A percentile compares a stretch with the other conserved stretches of the same genome.
phyloP scores from a whole-genome alignment of 2,888 invertebrate genomes.

The Tetropium fuscum region DNA sequence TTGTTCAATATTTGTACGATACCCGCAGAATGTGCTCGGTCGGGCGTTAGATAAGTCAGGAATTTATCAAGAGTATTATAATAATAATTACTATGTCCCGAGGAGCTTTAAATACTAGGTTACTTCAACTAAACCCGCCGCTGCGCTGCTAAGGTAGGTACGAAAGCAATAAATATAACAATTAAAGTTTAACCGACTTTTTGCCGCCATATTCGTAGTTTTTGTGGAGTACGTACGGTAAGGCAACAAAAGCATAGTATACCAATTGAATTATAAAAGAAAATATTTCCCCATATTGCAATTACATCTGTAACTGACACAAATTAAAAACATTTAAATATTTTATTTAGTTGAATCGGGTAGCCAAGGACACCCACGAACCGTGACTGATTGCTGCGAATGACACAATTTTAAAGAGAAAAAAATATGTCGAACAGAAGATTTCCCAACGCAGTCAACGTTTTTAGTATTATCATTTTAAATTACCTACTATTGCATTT shows the following conservation, averaged over 20 bases:
- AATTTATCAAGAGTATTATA: background rate
- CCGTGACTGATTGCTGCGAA: slow-evolving; percentile 61
- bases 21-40: too few species aligned
- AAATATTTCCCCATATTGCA: slow-evolving; percentile 45
- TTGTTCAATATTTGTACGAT: too few species aligned
- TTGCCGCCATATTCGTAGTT: background rate
- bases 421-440: slow-evolving; percentile 17
- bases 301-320: slow-evolving; percentile 51
- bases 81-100: background rate
- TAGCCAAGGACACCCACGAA: slow-evolving; percentile 58
- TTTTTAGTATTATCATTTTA: slow-evolving; percentile 1
- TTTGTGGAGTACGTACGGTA: background rate
- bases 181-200: background rate
- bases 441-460: slow-evolving; percentile 4
- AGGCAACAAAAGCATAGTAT: slow-evolving; percentile 25
- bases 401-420: slow-evolving; percentile 59
- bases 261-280: slow-evolving; percentile 35
- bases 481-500: too few species aligned
- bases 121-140: background rate
- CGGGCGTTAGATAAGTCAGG: too few species aligned
- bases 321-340: slow-evolving; percentile 51
- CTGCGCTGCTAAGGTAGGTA: too few species aligned
- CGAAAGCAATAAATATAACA: background rate
- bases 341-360: slow-evolving; percentile 49
- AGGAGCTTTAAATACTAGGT: background rate